Percentiles rank a stretch among this genome's conserved stretches.
Evolutionary conservation across 2,797 vertebrate species (phyloP).

Genomic region (Tokudaia tokunoshimensis): DNA sequence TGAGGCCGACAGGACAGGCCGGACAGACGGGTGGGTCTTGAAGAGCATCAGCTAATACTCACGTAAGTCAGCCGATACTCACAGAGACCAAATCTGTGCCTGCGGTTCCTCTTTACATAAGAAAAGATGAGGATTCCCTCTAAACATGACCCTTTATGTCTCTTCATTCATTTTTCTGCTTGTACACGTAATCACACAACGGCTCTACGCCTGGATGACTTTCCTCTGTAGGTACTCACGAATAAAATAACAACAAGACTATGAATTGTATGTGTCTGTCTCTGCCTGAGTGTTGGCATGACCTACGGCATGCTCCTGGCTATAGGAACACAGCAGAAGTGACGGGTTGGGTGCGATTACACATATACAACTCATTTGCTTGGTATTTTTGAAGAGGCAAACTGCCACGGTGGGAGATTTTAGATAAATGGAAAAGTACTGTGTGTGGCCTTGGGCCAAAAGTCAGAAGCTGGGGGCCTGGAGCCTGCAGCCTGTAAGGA

Average conservation of each 20-base stretch:
- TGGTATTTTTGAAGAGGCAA: constrained; percentile 27
- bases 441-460: background rate
- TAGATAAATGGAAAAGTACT: background rate
- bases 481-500: background rate
- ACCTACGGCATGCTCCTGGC: constrained; percentile 3
- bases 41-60: background rate
- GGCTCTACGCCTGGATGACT: background rate
- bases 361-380: background rate
- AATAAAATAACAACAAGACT: constrained; percentile 25
- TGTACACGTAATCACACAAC: background rate
- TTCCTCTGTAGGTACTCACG: background rate
- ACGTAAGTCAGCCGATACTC: background rate
- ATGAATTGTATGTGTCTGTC: background rate
- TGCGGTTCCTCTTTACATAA: background rate
- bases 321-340: background rate
- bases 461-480: background rate
- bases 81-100: background rate
- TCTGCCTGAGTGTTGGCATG: background rate
- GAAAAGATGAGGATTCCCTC: background rate
- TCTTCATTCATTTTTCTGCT: background rate
- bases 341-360: background rate
- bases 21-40: background rate
- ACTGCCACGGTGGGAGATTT: background rate
- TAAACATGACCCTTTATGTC: background rate
- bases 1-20: background rate